A percentile compares a stretch with the other conserved stretches of the same genome.
These are phyloP conservation scores for Noctua pronuba DNA, from an alignment of 2,888 invertebrate species.

Conservation along the genomic window DNA sequence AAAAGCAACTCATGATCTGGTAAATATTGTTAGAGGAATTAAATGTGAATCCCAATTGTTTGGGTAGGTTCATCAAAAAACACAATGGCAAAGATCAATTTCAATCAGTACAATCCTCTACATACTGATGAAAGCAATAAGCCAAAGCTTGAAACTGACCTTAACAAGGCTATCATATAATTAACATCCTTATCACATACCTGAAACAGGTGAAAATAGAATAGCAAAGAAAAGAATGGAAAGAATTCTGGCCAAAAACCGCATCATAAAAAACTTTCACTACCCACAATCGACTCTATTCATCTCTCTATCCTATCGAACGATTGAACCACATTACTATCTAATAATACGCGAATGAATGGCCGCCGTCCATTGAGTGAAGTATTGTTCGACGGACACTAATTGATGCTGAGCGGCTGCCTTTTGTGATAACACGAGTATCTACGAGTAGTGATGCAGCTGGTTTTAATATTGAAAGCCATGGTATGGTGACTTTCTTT, in stretches of 20 bases:
- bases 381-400: constrained; percentile 82
- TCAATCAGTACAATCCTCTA: not conserved
- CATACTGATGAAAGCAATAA: not conserved
- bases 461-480: constrained; percentile 45
- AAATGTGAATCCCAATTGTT: not conserved
- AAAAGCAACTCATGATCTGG: not conserved
- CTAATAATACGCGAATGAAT: constrained; percentile 81
- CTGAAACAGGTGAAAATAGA: not conserved
- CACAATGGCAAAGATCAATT: not conserved
- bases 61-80: not conserved
- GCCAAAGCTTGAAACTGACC: not conserved
- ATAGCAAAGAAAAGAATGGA: not conserved
- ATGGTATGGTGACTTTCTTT: constrained; percentile 21
- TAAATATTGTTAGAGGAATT: not conserved
- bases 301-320: constrained; percentile 73
- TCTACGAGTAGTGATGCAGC: constrained; percentile 51
- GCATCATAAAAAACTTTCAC: constrained; percentile 21
- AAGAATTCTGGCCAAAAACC: not conserved
- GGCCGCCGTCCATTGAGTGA: constrained; percentile 83
- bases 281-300: constrained; percentile 51
- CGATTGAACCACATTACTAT: constrained; percentile 76
- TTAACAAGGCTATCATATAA: not conserved
- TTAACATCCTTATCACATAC: no score
- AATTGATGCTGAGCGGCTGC: constrained; percentile 81
- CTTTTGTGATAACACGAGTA: constrained; percentile 73